These are phyloP conservation scores for Loxodonta africana DNA, from an alignment of 2,113 vertebrate genomes.

Conservation along the genomic window DNA sequence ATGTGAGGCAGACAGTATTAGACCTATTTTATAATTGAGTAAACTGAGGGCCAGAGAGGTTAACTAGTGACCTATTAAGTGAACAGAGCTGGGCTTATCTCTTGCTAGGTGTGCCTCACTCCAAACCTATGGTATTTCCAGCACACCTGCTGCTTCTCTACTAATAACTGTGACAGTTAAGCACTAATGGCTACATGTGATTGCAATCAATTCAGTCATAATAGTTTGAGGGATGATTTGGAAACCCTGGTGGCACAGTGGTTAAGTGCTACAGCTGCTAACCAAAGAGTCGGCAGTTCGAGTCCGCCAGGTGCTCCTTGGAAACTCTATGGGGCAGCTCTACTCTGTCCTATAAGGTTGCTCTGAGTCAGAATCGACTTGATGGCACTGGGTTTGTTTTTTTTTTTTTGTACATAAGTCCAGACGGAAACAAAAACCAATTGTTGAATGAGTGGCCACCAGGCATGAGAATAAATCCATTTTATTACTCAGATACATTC, in stretches of 20 bases:
- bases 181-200: constrained; percentile 5
- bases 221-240: neutral
- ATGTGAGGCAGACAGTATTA: neutral
- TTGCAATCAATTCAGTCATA: neutral
- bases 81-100: neutral
- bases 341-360: too few relatives aligned
- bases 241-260: too few relatives aligned
- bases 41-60: neutral
- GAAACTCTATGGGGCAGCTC: too few relatives aligned
- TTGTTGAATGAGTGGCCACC: neutral
- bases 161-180: constrained; percentile 26
- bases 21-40: neutral
- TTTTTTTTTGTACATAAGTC: neutral
- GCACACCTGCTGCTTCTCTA: neutral
- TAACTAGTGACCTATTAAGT: neutral
- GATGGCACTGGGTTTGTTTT: too few relatives aligned
- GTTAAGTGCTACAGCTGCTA: too few relatives aligned
- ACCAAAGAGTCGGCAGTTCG: too few relatives aligned
- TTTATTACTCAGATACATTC: constrained; percentile 24
- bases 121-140: neutral
- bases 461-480: neutral
- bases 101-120: neutral
- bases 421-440: neutral
- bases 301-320: too few relatives aligned
- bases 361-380: too few relatives aligned